Percentiles rank a stretch among this genome's conserved stretches.
phyloP scores from a whole-genome alignment of 2,888 invertebrate genomes.

The Ceramica pisi region DNA sequence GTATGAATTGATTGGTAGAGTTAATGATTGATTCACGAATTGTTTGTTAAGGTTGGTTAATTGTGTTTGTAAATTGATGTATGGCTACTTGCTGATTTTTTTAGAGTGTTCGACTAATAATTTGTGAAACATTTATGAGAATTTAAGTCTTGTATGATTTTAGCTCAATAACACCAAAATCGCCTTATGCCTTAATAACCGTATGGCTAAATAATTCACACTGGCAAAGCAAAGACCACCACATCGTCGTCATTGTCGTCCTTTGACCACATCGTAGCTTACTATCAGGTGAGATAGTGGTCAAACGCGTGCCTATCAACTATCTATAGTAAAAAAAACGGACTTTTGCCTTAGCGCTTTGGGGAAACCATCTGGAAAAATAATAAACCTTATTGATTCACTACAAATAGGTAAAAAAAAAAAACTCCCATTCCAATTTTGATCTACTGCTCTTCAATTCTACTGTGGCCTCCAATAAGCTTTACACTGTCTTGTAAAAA shows the following conservation, averaged over 20 bases:
- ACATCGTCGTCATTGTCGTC: too few relatives aligned
- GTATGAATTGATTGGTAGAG: background rate
- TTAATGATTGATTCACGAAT: conserved; percentile 2
- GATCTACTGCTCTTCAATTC: conserved; percentile 17
- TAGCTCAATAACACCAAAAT: too few relatives aligned
- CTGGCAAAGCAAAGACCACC: too few relatives aligned
- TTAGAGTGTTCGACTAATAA: background rate
- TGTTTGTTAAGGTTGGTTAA: background rate
- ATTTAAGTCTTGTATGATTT: background rate
- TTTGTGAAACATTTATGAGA: background rate
- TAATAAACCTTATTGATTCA: background rate
- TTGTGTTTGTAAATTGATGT: background rate
- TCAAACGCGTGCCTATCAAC: too few relatives aligned
- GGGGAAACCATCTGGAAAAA: too few relatives aligned
- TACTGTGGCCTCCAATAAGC: conserved; percentile 4
- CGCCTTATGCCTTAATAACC: too few relatives aligned
- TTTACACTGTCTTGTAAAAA: conserved; percentile 19
- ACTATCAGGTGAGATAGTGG: too few relatives aligned
- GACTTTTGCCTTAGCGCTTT: too few relatives aligned
- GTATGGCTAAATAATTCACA: too few relatives aligned
- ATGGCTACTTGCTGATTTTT: background rate
- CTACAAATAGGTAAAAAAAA: background rate
- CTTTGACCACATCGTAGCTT: too few relatives aligned
- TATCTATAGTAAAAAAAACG: too few relatives aligned
- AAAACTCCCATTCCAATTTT: background rate